Conservation (phyloP, 2,888 invertebrate species). For the Himalopsyche japonica region DNA sequence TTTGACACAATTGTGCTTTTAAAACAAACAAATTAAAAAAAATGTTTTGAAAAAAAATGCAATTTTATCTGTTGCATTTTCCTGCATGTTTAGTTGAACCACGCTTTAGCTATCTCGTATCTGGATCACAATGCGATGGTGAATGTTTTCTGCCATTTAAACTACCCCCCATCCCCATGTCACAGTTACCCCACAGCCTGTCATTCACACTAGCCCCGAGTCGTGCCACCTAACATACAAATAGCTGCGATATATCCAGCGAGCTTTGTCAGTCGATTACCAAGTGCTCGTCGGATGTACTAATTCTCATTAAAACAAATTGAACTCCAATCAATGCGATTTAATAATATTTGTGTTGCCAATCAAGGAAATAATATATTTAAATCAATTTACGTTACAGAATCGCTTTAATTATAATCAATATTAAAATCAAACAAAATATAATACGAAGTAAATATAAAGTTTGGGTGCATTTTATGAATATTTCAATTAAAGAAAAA, state of each 20-base stretch:
- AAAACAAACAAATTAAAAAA: too few relatives aligned
- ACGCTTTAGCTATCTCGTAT: background rate
- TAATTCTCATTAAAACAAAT: too few relatives aligned
- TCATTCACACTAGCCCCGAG: background rate
- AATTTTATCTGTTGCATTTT: background rate
- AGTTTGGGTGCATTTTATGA: too few relatives aligned
- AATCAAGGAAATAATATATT: too few relatives aligned
- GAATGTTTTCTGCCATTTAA: background rate
- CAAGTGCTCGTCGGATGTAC: background rate
- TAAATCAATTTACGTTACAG: too few relatives aligned
- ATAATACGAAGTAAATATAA: too few relatives aligned
- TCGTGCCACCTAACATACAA: background rate
- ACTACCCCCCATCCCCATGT: background rate
- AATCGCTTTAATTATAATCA: too few relatives aligned
- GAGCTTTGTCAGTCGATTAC: background rate
- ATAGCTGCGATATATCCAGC: background rate
- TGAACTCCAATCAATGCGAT: too few relatives aligned
- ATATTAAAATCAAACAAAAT: too few relatives aligned
- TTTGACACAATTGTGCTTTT: too few relatives aligned
- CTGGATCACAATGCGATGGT: constrained; percentile 10
- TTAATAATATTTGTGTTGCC: too few relatives aligned
- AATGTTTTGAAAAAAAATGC: background rate
- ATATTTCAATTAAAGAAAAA: too few relatives aligned
- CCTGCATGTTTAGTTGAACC: background rate
- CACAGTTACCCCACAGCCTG: background rate